Evolutionary conservation across 2,113 vertebrate genomes (phyloP), one percentile per base, ranked within the genome.

Genomic region (Canis aureus): DNA sequence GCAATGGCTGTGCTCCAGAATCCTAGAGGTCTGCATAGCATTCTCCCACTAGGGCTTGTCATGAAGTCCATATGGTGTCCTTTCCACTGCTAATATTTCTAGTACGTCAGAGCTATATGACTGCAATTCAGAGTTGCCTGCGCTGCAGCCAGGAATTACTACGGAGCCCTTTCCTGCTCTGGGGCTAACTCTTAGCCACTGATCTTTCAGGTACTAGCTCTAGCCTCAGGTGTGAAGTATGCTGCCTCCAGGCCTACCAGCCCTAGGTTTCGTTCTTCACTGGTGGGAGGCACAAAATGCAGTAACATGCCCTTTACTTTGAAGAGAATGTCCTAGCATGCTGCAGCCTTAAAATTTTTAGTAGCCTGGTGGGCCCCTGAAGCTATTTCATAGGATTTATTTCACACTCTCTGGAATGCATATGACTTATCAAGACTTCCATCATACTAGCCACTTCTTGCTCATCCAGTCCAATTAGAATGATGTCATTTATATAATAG

Each of bases 401-500:
- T 76, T 81, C 16, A 1, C 38, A 51, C 5, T 69, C 9, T 69
- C 20, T 57, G n/a, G 20, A 95, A n/a, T 49, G 29, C 16, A 32
- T 83, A 11, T 55, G 19, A 10, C 38, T 93, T 73, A 35, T 35
- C 7, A 80, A 90, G 62, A 38, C 19, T 81, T 95, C 32, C 15
- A 49, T 88, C 38, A 64, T 85, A n/a, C 69, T 51, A 57, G 38
- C 23, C 43, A 84, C 17, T 78, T 64, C 32, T 93, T 81, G 27
- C n/a, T 81, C 20, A 59, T 35, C 6, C 25, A 82, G 20, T 59
- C 10, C 55, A 92, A 27, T 86, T 92, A 86, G 35, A 96, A 89
- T 93, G 81, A 78, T 76, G 3, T n/a, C n/a, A 92, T 94, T 85
- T 93, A 35, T 78, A 19, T 57, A 88, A 95, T 27, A 60, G 11